These are phyloP conservation scores for Tethya wilhelma DNA, from an alignment of 37 sponge, comb jelly and placozoan species.

Conservation along the genomic window DNA sequence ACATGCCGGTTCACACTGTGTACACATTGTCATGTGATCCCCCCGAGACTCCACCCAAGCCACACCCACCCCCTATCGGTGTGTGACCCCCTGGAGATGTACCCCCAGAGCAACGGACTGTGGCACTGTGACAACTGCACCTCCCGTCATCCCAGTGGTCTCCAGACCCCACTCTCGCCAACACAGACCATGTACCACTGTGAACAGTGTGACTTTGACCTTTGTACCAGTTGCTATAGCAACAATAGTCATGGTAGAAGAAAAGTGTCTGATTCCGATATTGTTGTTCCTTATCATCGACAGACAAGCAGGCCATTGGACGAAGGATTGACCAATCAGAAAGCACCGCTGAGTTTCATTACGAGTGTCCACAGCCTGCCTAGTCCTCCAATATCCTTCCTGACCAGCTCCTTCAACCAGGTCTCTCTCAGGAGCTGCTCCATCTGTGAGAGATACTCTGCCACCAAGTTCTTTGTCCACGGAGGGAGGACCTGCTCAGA, in stretches of 20 bases:
- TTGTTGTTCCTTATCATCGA: too few species aligned
- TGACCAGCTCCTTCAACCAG: neutral
- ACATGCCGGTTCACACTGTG: conserved; percentile 46
- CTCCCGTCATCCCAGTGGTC: neutral
- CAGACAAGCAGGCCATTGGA: too few species aligned
- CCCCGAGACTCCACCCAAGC: conserved; percentile 44
- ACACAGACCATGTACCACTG: conserved; percentile 68
- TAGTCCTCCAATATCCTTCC: too few species aligned
- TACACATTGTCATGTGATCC: neutral
- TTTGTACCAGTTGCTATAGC: conserved; percentile 54
- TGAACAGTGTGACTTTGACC: conserved; percentile 53
- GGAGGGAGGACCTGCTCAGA: conserved; percentile 1
- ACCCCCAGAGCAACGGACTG: conserved; percentile 51
- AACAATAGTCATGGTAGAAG: neutral
- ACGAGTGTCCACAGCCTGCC: too few species aligned
- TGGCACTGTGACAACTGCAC: conserved; percentile 79
- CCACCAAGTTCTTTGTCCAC: conserved; percentile 6
- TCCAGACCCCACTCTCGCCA: conserved; percentile 8
- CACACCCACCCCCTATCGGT: conserved; percentile 58
- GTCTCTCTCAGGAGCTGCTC: too few species aligned
- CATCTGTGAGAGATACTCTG: neutral
- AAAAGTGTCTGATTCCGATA: too few species aligned
- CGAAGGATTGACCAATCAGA: too few species aligned
- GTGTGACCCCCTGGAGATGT: conserved; percentile 31
- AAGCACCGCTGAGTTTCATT: too few species aligned